Evolutionary conservation across 2,888 invertebrate species (phyloP).

Genomic region (Trachelus troglodyta): DNA sequence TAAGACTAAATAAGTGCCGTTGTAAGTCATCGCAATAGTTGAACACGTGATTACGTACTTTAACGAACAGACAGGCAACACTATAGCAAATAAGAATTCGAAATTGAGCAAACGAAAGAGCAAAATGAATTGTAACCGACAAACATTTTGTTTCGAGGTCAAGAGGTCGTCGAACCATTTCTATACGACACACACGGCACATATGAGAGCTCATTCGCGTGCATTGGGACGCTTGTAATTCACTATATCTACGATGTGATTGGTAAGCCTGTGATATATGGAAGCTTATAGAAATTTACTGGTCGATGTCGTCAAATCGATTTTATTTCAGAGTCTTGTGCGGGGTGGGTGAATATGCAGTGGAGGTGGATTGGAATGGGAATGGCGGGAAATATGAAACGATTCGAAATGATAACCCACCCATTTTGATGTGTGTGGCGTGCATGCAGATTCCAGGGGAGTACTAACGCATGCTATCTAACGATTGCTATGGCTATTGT

Average conservation of each 20-base stretch:
- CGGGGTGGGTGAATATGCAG: neutral
- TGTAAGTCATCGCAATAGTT: conserved; percentile 7
- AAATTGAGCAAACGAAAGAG: conserved; percentile 53
- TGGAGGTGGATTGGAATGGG: neutral
- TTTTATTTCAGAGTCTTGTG: neutral
- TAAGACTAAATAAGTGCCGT: conserved; percentile 19
- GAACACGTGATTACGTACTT: conserved; percentile 9
- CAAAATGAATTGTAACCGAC: conserved; percentile 20
- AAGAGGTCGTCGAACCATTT: neutral
- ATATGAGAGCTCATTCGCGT: neutral
- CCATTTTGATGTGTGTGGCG: neutral
- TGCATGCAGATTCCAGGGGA: neutral
- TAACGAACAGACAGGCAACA: conserved; percentile 42
- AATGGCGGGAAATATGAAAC: neutral
- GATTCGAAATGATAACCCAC: neutral
- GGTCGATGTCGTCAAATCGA: neutral
- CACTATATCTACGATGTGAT: neutral
- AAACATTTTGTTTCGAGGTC: neutral
- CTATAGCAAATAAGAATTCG: conserved; percentile 46
- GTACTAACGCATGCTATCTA: neutral
- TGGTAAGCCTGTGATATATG: neutral
- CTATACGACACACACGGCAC: neutral
- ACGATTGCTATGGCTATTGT: neutral
- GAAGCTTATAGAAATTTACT: neutral
- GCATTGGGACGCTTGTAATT: neutral